Conservation (phyloP, 2,888 invertebrate species). For the Girardia tigrina region DNA sequence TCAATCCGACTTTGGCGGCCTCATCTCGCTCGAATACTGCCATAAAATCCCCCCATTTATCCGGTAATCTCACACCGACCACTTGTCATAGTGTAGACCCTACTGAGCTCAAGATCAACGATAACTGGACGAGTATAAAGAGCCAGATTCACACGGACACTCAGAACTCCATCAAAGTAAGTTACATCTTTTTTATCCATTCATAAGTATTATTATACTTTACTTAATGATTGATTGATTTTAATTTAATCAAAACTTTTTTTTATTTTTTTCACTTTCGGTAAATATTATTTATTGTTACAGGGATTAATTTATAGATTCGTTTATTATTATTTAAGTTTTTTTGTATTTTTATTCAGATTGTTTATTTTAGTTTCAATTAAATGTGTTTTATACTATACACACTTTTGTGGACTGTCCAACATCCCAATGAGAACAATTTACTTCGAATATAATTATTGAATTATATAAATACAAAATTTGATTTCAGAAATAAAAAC, state of each 20-base stretch:
- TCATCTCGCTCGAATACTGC: slow-evolving; percentile 1
- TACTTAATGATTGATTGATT: neutral
- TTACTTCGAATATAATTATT: no score
- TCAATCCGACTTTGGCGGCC: neutral
- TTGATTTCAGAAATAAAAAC: no score
- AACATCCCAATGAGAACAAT: no score
- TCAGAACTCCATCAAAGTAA: neutral
- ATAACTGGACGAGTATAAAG: neutral
- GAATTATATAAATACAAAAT: no score
- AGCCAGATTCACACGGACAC: neutral
- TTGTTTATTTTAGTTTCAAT: no score
- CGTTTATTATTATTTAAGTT: neutral
- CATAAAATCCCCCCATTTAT: slow-evolving; percentile 1
- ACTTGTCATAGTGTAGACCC: neutral
- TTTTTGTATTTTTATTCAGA: neutral
- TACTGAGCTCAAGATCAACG: neutral
- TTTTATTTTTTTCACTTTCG: neutral
- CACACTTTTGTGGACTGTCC: no score
- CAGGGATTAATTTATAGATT: neutral
- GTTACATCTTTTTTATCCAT: no score
- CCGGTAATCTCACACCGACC: neutral
- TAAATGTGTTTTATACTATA: no score
- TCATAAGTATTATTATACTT: no score
- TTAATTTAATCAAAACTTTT: neutral
- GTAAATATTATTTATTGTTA: neutral